Base-by-base conservation (phyloP, 2,113 vertebrate genomes). In the Sorex araneus region DNA sequence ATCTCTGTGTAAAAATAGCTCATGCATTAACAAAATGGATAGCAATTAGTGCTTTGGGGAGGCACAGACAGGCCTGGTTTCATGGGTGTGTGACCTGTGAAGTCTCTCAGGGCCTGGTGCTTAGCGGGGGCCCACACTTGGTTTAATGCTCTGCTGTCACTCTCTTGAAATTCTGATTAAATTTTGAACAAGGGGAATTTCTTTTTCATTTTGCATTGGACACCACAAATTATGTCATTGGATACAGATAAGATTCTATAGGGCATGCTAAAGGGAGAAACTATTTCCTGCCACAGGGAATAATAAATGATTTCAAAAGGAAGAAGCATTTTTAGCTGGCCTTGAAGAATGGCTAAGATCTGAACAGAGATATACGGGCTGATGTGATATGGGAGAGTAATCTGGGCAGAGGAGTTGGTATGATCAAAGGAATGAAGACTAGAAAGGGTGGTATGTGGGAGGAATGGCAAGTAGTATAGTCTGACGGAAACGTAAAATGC, bases 401-500 rank as follows among this genome's bases (percentile, higher is more conserved):
- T 64, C 50, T 64, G n/a, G 30, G n/a, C 66, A 66, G 13, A 66
- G 25, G 19, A 36, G 28, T 57, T 87, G 64, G 47, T 79, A n/a
- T 1, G 18, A 63, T 81, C 43, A 67, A 89, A 94, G 89, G 60
- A 70, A 64, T 7, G n/a, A 16, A 70, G 90, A 89, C 73, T 10
- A 77, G 76, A 69, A 73, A 74, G 30, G 45, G 6, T 19, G 40
- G 27, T 12, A 0, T 77, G 79, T 89, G 90, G 57, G 30, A 89
- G 34, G 89, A 87, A 93, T 84, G 92, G 75, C 36, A 92, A 95
- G 88, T 40, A 94, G 80, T 67, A 91, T 30, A 45, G 71, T 60
- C 74, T 93, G 82, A 78, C 47, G 85, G 91, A 89, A 87, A 63
- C 80, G 74, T 92, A 77, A 93, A 94, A 95, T 94, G 83, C 91